These are phyloP conservation scores for Mohoua ochrocephala DNA, from an alignment of 2,113 vertebrate species.

Conservation along the genomic window DNA sequence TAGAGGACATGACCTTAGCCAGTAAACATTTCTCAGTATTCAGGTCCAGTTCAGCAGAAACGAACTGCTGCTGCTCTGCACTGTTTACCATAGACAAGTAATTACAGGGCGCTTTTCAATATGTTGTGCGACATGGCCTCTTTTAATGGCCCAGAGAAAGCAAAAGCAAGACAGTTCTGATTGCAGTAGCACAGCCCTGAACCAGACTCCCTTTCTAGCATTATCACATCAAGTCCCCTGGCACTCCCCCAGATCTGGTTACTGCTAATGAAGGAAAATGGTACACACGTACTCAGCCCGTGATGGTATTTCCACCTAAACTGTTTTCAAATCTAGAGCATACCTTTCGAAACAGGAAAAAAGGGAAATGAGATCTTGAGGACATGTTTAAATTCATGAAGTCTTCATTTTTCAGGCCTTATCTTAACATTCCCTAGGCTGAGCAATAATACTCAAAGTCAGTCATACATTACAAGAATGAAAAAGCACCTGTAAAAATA, in stretches of 20 bases:
- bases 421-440: not conserved
- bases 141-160: not conserved
- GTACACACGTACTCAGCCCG: not conserved
- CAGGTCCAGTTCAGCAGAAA: not conserved
- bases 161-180: not conserved
- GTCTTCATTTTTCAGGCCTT: not conserved
- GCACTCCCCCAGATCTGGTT: not conserved
- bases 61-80: not conserved
- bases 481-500: conserved; percentile 40
- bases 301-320: not conserved
- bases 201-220: not conserved
- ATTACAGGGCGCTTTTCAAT: not conserved
- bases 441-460: not conserved
- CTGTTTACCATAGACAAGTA: not conserved
- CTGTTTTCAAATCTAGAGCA: not conserved
- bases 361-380: not conserved
- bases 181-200: not conserved
- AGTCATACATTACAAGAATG: not conserved
- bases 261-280: not conserved
- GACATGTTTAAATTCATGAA: conserved; percentile 14
- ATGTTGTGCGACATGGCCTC: not conserved
- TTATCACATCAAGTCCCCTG: not conserved
- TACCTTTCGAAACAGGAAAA: not conserved
- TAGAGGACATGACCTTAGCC: not conserved
- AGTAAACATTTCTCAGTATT: not conserved